A percentile compares a stretch with the other conserved stretches of the same genome.
phyloP scores from a whole-genome alignment of 2,888 invertebrate genomes.

The Aleiodes alternator region DNA sequence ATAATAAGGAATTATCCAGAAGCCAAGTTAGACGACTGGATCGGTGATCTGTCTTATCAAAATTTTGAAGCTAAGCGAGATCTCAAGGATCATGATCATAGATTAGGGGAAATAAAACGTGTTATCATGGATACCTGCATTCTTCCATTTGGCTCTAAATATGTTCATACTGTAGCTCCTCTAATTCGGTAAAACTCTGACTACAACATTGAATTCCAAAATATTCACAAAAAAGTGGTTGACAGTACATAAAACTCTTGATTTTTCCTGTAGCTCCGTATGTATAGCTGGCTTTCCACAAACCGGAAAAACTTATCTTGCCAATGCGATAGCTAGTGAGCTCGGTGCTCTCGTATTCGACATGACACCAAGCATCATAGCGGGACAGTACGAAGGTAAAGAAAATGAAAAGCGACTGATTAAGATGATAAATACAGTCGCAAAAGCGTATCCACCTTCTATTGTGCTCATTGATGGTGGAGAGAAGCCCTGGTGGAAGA shows the following conservation, averaged over 20 bases:
- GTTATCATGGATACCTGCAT: conserved; percentile 80
- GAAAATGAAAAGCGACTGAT: conserved; percentile 83
- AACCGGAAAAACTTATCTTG: conserved; percentile 84
- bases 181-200: conserved; percentile 54
- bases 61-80: conserved; percentile 77
- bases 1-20: conserved; percentile 82
- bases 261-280: conserved; percentile 77
- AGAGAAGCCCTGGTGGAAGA: conserved; percentile 83
- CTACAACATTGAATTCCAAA: not conserved
- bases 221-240: not conserved
- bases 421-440: conserved; percentile 81
- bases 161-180: conserved; percentile 66
- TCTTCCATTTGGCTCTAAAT: conserved; percentile 77
- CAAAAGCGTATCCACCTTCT: conserved; percentile 83
- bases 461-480: conserved; percentile 83
- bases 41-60: conserved; percentile 83
- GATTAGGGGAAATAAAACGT: conserved; percentile 80
- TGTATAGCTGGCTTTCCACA: conserved; percentile 83
- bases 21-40: conserved; percentile 79
- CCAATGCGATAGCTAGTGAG: conserved; percentile 85
- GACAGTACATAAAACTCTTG: not conserved
- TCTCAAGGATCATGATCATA: conserved; percentile 76
- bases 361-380: conserved; percentile 82
- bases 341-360: conserved; percentile 83
- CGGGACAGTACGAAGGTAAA: conserved; percentile 82